Evolutionary conservation across 2,797 vertebrate genomes (phyloP), one percentile per base, ranked within the genome.

Genomic region (Spinus pinus): DNA sequence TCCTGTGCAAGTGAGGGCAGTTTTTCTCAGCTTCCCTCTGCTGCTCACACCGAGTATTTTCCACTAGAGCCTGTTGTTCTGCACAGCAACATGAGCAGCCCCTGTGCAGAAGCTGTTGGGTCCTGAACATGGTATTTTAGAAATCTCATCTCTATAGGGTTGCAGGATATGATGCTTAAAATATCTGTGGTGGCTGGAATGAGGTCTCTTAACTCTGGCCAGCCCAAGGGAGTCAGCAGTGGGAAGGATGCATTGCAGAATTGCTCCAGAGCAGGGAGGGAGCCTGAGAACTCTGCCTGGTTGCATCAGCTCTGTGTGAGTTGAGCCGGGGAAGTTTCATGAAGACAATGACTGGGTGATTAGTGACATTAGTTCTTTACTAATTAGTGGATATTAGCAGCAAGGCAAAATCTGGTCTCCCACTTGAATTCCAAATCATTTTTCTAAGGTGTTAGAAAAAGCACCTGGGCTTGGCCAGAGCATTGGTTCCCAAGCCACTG

Each of bases 261-360:
- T 30, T 46, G 35, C n/a, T 58, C 80, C 1, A 2, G 72, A 86
- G 72, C 14, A 22, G 46, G 39, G 22, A 67, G 20, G 7, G n/a
- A 92, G 41, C 64, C 86, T 77, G 86, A 65, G 86, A 93, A 62
- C 41, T 90, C 70, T 62, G 47, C 44, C 46, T 66, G 69, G 42
- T 31, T 39, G 18, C 27, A 9, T 1, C 25, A 73, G 44, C n/a
- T 46, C 50, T 33, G 35, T 42, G 47, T 0, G 0, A 67, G 50
- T 23, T 28, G 12, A 56, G 31, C 13, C 0, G 0, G 24, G 25
- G 17, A 70, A 66, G 79, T 42, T 62, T 39, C 54, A 30, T 25
- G 21, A 81, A 66, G 44, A 42, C 19, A 56, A 18, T 0, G 4
- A 12, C 2, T 24, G 7, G 27, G 14, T 56, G 41, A 69, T 46